Percentiles rank a stretch among this genome's conserved stretches.
phyloP scores from a whole-genome alignment of 2,113 vertebrate genomes.

The Merops nubicus region DNA sequence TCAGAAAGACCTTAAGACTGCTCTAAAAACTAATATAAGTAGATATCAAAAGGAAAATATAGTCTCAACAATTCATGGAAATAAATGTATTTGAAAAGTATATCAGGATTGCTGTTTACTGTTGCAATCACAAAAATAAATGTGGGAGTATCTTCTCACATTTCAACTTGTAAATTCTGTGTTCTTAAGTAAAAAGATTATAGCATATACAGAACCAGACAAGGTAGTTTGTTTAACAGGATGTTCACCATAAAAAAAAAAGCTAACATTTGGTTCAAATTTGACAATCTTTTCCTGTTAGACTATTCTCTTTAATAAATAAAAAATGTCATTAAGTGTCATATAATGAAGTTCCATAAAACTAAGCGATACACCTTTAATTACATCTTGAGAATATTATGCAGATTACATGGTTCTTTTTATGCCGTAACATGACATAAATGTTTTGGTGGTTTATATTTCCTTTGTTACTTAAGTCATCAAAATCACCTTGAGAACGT shows the following conservation, averaged over 20 bases:
- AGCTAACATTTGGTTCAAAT: not conserved
- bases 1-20: not conserved
- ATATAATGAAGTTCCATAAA: not conserved
- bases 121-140: not conserved
- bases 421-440: not conserved
- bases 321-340: not conserved
- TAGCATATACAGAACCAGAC: not conserved
- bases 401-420: not conserved
- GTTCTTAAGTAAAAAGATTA: not conserved
- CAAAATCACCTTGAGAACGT: not conserved
- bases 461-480: not conserved
- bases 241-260: not conserved
- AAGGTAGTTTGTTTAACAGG: not conserved
- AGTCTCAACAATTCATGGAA: not conserved
- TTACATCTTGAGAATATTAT: not conserved
- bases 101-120: not conserved
- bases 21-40: conserved; percentile 5
- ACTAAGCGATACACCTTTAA: not conserved
- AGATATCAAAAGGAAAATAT: not conserved
- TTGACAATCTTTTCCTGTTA: not conserved
- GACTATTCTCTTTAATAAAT: not conserved
- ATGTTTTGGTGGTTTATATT: not conserved
- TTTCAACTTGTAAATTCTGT: not conserved
- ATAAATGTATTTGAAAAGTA: not conserved
- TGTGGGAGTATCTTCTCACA: not conserved